Base-by-base conservation (phyloP, 2,888 invertebrate genomes). In the Tenthredo distinguenda region DNA sequence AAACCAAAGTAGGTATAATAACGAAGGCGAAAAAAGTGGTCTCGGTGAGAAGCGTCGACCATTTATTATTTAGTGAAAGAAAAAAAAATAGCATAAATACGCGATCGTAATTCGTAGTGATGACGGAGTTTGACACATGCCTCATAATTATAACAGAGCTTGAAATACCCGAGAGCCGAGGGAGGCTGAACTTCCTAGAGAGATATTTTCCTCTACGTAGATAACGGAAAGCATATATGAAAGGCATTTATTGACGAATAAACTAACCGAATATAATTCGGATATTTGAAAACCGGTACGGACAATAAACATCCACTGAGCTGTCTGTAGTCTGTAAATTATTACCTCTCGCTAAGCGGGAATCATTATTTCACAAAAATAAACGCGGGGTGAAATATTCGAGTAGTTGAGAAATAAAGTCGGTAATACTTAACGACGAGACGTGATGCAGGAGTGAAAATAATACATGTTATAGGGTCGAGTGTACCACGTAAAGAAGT, bases 71-170 rank as follows among this genome's bases (percentile, higher is more conserved):
- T 21, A 72, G 15, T 5, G 18, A 7, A n/a, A 26, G 15, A 18
- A 71, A n/a, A 18, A 47, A 77, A 50, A 37, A 50, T 6, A 5
- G 50, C 34, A 50, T 31, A 43, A 58, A 26, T 79, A 79, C 43
- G 58, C 37, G 18, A 79, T 72, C 9, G n/a, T 37, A 72, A 72
- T 72, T 40, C 40, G 40, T 40, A 37, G 72, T 72, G 40, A 72
- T 43, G 72, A 74, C 43, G 72, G 72, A 74, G 40, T 43, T 71
- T 74, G 72, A 43, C 43, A 74, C 40, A 43, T 43, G 72, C 37
- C 26, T 74, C n/a, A 21, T 74, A 74, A 43, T 43, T 43, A 43
- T 40, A 74, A 40, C 40, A 74, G n/a, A 26, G 72, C 72, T 74
- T 43, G 43, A 74, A 72, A 74, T 74, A 40, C 21, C 37, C 40